Percentiles rank a stretch among this genome's conserved stretches.
Conservation (phyloP, 1,140 invertebrate genomes). For the Himalopsyche phryganea region DNA sequence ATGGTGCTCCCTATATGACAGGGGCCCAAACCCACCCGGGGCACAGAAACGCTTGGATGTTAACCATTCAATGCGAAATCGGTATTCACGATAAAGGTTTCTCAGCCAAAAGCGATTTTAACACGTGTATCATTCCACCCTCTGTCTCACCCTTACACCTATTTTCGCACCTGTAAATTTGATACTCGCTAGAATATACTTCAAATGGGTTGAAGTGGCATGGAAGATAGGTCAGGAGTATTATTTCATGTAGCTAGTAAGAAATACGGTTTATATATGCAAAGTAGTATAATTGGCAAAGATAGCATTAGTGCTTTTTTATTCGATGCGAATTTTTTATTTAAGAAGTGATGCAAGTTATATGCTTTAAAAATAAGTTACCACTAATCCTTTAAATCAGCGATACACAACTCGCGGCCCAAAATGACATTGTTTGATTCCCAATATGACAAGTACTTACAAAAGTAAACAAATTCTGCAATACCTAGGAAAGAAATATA, state of each 20-base stretch:
- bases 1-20: not conserved
- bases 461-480: too few species aligned
- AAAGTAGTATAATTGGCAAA: too few species aligned
- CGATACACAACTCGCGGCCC: too few species aligned
- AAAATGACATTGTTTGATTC: too few species aligned
- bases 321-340: too few species aligned
- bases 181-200: not conserved
- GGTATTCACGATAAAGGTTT: constrained; percentile 30
- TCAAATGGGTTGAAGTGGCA: not conserved
- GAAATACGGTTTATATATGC: too few species aligned
- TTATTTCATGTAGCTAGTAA: constrained; percentile 13
- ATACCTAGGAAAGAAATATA: too few species aligned
- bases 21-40: not conserved
- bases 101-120: constrained; percentile 25
- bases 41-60: constrained; percentile 18
- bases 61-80: constrained; percentile 26
- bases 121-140: constrained; percentile 26
- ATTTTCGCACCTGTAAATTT: constrained; percentile 10
- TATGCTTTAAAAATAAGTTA: too few species aligned
- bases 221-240: constrained; percentile 13
- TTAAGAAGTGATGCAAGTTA: too few species aligned
- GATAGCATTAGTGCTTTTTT: too few species aligned
- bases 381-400: too few species aligned
- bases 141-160: constrained; percentile 1
- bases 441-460: too few species aligned